phyloP scores from a whole-genome alignment of 2,113 vertebrate species.

The Rhabdornis inornatus region DNA sequence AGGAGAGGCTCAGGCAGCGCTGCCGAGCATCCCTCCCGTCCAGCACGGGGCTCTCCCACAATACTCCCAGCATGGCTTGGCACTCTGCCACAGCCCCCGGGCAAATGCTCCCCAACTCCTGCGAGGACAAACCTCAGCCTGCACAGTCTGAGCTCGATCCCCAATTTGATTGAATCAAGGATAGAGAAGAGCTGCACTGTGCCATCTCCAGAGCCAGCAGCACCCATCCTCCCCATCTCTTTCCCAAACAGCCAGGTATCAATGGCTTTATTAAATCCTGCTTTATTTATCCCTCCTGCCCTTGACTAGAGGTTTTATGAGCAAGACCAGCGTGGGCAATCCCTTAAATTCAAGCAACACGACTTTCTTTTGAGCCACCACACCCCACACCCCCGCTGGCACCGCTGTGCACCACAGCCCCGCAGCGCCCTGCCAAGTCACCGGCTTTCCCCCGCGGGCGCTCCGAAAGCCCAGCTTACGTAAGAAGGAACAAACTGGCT shows the following conservation, averaged over 20 bases:
- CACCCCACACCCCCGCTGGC: constrained; percentile 12
- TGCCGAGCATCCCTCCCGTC: accelerated
- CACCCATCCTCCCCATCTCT: not conserved
- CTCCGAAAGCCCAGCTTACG: not conserved
- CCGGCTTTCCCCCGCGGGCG: not conserved
- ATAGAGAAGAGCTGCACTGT: not conserved
- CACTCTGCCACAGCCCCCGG: not conserved
- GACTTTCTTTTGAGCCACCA: not conserved
- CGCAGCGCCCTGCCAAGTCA: constrained; percentile 35
- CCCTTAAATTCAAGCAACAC: not conserved
- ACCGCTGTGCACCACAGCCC: constrained; percentile 2
- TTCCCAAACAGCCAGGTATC: not conserved
- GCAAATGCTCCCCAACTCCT: not conserved
- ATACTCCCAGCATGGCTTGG: not conserved
- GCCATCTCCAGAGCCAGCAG: not conserved
- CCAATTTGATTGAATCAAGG: not conserved
- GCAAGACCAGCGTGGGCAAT: not conserved
- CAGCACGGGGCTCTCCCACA: not conserved
- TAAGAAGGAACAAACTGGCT: constrained; percentile 51
- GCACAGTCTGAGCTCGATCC: not conserved
- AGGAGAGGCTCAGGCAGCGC: not conserved
- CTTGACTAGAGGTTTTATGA: not conserved
- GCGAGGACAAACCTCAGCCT: not conserved
- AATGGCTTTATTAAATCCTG: not conserved
- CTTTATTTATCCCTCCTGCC: not conserved